Conservation (phyloP, 2,113 vertebrate species). For the Perognathus longimembris region DNA sequence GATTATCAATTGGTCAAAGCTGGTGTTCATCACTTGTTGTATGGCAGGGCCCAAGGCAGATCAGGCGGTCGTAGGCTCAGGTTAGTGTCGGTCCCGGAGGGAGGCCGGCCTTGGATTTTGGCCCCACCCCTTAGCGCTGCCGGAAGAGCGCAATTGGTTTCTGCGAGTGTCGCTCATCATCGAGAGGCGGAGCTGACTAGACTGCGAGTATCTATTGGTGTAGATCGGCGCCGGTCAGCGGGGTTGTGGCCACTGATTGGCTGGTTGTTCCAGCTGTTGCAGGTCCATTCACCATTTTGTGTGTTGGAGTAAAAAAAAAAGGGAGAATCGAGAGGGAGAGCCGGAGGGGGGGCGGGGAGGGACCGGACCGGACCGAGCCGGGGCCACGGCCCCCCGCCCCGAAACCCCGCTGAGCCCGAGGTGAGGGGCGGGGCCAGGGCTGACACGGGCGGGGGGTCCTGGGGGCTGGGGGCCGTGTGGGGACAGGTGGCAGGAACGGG, state of each 20-base stretch:
- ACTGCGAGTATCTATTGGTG: slow-evolving; percentile 83
- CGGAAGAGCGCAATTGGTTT: slow-evolving; percentile 83
- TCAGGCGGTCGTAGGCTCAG: slow-evolving; percentile 81
- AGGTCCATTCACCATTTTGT: slow-evolving; percentile 99
- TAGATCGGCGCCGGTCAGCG: slow-evolving; percentile 87
- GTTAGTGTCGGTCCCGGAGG: slow-evolving; percentile 82
- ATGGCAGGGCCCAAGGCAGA: slow-evolving; percentile 57
- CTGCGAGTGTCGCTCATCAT: slow-evolving; percentile 73
- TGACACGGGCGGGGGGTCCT: slow-evolving; percentile 53
- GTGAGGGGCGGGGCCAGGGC: slow-evolving; percentile 74
- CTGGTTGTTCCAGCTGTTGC: slow-evolving; percentile 92
- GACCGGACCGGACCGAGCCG: slow-evolving; percentile 78
- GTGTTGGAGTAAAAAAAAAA: slow-evolving; percentile 95
- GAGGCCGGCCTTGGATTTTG: slow-evolving; percentile 80
- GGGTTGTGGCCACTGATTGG: slow-evolving; percentile 90
- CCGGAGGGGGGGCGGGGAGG: slow-evolving; percentile 79
- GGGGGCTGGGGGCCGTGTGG: slow-evolving; percentile 57
- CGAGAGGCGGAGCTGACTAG: slow-evolving; percentile 37
- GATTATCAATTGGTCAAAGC: not conserved
- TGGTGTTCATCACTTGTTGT: slow-evolving; percentile 30
- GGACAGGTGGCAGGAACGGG: slow-evolving; percentile 78
- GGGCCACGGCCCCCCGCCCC: slow-evolving; percentile 78
- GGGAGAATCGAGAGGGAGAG: slow-evolving; percentile 85
- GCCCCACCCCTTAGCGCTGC: slow-evolving; percentile 71
- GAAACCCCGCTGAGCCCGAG: slow-evolving; percentile 74